Evolutionary conservation across 2,797 vertebrate species (phyloP).

Genomic region (Myiotriccus ornatus): DNA sequence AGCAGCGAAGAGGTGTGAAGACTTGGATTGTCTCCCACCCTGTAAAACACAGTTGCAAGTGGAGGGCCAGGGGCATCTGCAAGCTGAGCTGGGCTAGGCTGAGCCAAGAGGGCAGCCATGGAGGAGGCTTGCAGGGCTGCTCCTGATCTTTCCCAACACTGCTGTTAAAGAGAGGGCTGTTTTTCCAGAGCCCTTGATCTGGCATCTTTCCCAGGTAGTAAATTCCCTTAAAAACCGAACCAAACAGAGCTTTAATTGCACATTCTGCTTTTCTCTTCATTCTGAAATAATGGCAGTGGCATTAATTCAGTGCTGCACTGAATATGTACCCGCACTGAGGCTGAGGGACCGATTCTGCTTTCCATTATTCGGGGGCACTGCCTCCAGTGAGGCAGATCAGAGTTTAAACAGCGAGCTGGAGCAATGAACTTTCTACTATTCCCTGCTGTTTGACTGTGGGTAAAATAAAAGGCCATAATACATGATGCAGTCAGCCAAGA

Average conservation of each 20-base stretch:
- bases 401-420: slow-evolving; percentile 34
- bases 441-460: slow-evolving; percentile 55
- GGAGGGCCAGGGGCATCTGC: not conserved
- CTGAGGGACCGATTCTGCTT: slow-evolving; percentile 20
- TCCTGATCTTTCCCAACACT: not conserved
- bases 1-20: not conserved
- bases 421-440: slow-evolving; percentile 59
- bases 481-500: slow-evolving; percentile 66
- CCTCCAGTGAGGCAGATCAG: slow-evolving; percentile 10
- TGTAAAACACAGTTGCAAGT: not conserved
- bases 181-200: not conserved
- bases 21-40: not conserved
- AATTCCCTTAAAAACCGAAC: slow-evolving; percentile 26
- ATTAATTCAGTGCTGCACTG: not conserved
- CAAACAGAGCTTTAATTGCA: slow-evolving; percentile 43
- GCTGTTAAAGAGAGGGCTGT: not conserved
- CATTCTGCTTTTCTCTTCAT: slow-evolving; percentile 49
- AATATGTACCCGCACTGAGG: not conserved
- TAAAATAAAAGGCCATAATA: slow-evolving; percentile 64
- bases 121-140: not conserved
- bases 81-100: not conserved
- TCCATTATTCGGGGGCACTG: slow-evolving; percentile 4
- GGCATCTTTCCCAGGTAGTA: slow-evolving; percentile 28
- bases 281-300: not conserved
- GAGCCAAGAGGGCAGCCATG: not conserved